Evolutionary conservation across 1,140 invertebrate genomes (phyloP), one percentile per base, ranked within the genome.

Genomic region (Drosophila pseudoobscura): DNA sequence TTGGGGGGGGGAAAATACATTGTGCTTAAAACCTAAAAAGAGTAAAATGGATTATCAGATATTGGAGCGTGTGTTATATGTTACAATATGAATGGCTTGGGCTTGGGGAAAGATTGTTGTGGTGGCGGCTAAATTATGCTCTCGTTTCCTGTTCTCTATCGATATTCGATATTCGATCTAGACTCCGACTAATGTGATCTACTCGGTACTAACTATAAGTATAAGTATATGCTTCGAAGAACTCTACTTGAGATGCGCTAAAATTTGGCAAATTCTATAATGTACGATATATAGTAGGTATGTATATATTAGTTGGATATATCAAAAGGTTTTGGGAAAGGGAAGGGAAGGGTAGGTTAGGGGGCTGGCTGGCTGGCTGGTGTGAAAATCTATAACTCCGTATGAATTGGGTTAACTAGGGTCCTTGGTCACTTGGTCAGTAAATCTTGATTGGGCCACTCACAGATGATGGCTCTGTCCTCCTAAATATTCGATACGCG

Each of bases 261-360:
- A 85, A 87, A 87, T 85, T 85, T 85, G 82, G 82, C 82, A 85
- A 85, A 75, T 85, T 87, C 74, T 82, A 80, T 82, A 66, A 69
- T 73, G 35, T 73, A 63, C 57, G 66, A 59, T 74, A 64, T 39
- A 26, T 20, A 43, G 15, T 51, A 58, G 52, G 22, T 46, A 15
- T 62, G 50, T 35, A 65, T 63, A 46, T 64, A 64, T 45, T 69
- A 69, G 15, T 70, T 65, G 64, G 52, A 24, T 56, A 50, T 70
- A 70, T 70, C 51, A 71, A 83, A 73, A 62, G 24, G 26, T 53
- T 61, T 56, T 56, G 69, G 69, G 51, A 31, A 26, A 26, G 24
- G 24, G 20, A 20, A 20, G 20, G 20, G 1, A 20, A 20, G 20
- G 20, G 20, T 2, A 20, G 20, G 20, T 1, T 2, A 20, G 20